phyloP scores from a whole-genome alignment of 1,140 invertebrate species.

The Rhynchophorus ferrugineus region DNA sequence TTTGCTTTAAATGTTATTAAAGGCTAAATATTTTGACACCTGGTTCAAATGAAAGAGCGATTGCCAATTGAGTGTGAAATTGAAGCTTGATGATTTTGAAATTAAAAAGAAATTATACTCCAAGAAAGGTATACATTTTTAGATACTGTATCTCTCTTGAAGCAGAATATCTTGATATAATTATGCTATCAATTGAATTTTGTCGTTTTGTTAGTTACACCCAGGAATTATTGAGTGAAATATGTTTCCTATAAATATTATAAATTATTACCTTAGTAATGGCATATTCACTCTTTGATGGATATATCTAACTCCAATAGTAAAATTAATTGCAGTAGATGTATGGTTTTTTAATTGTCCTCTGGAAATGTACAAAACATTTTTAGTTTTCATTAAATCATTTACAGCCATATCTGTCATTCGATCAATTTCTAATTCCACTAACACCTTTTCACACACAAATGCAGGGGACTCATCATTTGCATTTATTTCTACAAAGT shows the following conservation, averaged over 20 bases:
- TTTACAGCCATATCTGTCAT: slow-evolving; percentile 85
- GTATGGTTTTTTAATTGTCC: slow-evolving; percentile 85
- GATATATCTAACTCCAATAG: slow-evolving; percentile 72
- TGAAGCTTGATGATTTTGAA: too few relatives aligned
- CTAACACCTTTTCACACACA: slow-evolving; percentile 80
- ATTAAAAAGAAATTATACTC: too few relatives aligned
- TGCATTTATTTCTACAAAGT: slow-evolving; percentile 16
- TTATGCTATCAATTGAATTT: not conserved
- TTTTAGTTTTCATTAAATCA: slow-evolving; percentile 70
- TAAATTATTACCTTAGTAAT: slow-evolving; percentile 57
- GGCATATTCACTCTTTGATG: slow-evolving; percentile 94
- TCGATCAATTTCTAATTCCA: slow-evolving; percentile 84
- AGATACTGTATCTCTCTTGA: too few relatives aligned
- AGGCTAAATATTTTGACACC: too few relatives aligned
- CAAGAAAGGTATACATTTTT: too few relatives aligned
- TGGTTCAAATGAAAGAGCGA: too few relatives aligned
- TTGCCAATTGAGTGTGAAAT: too few relatives aligned
- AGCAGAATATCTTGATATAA: too few relatives aligned
- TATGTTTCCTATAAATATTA: not conserved
- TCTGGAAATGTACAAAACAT: slow-evolving; percentile 75
- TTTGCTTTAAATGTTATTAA: too few relatives aligned
- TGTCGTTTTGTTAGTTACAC: not conserved
- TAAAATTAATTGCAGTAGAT: slow-evolving; percentile 81
- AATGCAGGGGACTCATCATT: slow-evolving; percentile 74
- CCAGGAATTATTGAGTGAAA: not conserved